Conservation (phyloP, 92 coral and sea anemone genomes). For the Micromussa lordhowensis region DNA sequence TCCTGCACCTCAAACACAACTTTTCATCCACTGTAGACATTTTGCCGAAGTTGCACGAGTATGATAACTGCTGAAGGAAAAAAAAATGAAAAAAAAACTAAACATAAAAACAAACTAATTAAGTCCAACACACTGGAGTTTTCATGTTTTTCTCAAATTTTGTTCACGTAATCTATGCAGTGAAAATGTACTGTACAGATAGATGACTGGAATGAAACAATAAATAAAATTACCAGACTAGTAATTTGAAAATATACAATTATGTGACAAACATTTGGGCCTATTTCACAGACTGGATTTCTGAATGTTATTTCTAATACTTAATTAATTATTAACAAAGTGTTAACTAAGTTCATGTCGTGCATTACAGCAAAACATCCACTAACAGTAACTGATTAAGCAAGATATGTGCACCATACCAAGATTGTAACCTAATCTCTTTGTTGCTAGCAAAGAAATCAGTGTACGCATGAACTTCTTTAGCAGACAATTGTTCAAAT, state of each 20-base stretch:
- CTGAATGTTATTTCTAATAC: not conserved
- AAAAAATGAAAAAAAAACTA: not conserved
- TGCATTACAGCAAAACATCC: not conserved
- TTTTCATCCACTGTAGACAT: no score
- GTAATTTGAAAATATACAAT: not conserved
- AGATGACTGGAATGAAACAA: not conserved
- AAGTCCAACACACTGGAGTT: not conserved
- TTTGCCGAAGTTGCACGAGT: no score
- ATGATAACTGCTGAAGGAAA: no score
- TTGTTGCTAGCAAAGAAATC: not conserved
- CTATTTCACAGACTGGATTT: not conserved
- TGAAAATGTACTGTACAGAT: not conserved
- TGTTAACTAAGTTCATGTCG: not conserved
- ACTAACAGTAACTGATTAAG: not conserved
- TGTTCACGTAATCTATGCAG: not conserved
- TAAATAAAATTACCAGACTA: not conserved
- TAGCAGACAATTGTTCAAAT: not conserved
- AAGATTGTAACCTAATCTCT: not conserved
- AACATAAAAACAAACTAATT: not conserved
- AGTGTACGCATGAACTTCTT: not conserved
- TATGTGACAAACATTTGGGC: not conserved
- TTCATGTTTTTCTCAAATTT: not conserved
- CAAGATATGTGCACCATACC: not conserved
- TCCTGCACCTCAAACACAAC: no score
- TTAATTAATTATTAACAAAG: slow-evolving; percentile 11